These are phyloP conservation scores for Trididemnum clinides DNA, from an alignment of 23 tunicate species.

Conservation along the genomic window DNA sequence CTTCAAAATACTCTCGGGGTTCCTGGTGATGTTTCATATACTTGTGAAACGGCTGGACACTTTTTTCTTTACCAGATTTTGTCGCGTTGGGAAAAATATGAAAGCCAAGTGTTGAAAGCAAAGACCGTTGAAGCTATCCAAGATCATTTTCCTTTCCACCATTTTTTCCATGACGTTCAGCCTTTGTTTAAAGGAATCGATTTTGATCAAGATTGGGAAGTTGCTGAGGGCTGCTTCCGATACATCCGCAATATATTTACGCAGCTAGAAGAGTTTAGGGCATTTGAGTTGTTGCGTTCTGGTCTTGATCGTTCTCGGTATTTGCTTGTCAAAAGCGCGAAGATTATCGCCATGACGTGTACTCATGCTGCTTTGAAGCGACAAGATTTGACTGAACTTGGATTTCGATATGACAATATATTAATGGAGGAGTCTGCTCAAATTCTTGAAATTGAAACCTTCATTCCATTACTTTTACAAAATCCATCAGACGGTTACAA, in stretches of 20 bases:
- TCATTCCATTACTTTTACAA: slow-evolving; percentile 92
- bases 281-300: slow-evolving; percentile 95
- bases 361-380: slow-evolving; percentile 99
- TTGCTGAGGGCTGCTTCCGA: slow-evolving; percentile 95
- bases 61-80: slow-evolving; percentile 93
- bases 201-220: slow-evolving; percentile 88
- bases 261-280: slow-evolving; percentile 96
- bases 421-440: slow-evolving; percentile 99
- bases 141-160: slow-evolving; percentile 74
- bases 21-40: slow-evolving; percentile 96
- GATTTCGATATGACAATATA: slow-evolving; percentile 96
- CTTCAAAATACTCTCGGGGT: slow-evolving; percentile 88
- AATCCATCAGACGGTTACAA: slow-evolving; percentile 99
- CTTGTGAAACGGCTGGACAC: slow-evolving; percentile 99
- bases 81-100: slow-evolving; percentile 98
- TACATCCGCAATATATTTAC: slow-evolving; percentile 93
- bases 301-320: slow-evolving; percentile 98
- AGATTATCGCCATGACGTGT: slow-evolving; percentile 99
- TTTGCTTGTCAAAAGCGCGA: slow-evolving; percentile 95
- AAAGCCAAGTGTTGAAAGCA: slow-evolving; percentile 51
- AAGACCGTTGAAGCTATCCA: slow-evolving; percentile 52
- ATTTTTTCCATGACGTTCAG: slow-evolving; percentile 75
- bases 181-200: slow-evolving; percentile 70
- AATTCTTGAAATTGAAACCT: slow-evolving; percentile 98
- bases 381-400: slow-evolving; percentile 87